Evolutionary conservation across 2,888 invertebrate genomes (phyloP), one percentile per base, ranked within the genome.

Genomic region (Phania funesta): DNA sequence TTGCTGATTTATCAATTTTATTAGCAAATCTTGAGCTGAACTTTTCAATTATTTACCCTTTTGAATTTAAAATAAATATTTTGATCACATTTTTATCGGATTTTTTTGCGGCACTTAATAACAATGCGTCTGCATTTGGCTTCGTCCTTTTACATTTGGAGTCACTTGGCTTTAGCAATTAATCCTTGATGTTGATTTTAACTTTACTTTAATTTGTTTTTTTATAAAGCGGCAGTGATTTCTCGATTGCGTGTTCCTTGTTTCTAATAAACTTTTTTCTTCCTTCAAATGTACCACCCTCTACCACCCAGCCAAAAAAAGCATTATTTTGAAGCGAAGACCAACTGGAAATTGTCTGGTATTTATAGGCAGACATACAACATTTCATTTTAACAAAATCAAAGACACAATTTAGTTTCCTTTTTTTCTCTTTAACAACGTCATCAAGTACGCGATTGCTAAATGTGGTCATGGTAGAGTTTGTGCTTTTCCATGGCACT

Each of bases 141-240:
- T 38, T 26, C n/a, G 32, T 18, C 35, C 29, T 32, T 58, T 32
- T 38, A 56, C 35, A 13, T 7, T 2, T 46, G 38, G 9, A 75
- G 56, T 65, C 74, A 75, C 65, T 75, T 65, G 74, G 56, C 46
- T 75, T 75, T 48, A 58, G 29, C 56, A 75, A 48, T 75, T 58
- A 67, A 58, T 58, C 22, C 65, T 67, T 50, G 20, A 29, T 48
- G 29, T 16, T 41, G 9, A 13, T 41, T 50, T 48, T 13, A 32
- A 46, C 18, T 58, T 46, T 18, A 48, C 24, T 48, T 26, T 6
- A 48, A 1, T 50, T 52, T 32, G 41, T 50, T 3, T 44, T 62
- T 73, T 58, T 16, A 32, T n/a, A 44, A 62, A 62, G 41, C 16
- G 52, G 41, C 70, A 62, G 54, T 77, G 62, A 70, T 77, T 70